These are phyloP conservation scores for Gastrophryne carolinensis DNA, from an alignment of 2,797 vertebrate species.

Conservation along the genomic window DNA sequence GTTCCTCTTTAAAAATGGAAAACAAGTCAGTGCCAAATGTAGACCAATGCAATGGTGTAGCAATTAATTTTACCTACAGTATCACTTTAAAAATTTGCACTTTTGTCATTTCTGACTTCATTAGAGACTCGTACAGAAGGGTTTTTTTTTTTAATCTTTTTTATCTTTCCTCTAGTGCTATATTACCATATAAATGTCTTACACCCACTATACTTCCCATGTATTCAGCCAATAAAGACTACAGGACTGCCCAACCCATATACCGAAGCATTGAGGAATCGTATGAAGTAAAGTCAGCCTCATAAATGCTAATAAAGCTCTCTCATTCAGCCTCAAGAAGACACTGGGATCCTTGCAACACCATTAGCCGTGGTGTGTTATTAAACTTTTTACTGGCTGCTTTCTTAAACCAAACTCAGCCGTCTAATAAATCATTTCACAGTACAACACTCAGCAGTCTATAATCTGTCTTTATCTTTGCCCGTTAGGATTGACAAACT, in stretches of 20 bases:
- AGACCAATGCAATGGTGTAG: too few species aligned
- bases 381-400: slow-evolving; percentile 1
- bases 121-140: too few species aligned
- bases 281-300: not conserved
- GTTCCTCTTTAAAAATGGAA: too few species aligned
- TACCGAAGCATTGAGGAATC: not conserved
- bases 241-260: not conserved
- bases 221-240: too few species aligned
- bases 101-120: too few species aligned
- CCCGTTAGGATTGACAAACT: slow-evolving; percentile 35
- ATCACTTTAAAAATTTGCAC: too few species aligned
- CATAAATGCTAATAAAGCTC: not conserved
- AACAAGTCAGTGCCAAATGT: too few species aligned
- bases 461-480: slow-evolving; percentile 44
- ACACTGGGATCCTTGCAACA: not conserved
- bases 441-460: slow-evolving; percentile 7
- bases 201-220: too few species aligned
- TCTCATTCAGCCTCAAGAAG: not conserved
- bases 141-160: too few species aligned
- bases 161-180: too few species aligned
- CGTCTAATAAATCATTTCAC: slow-evolving; percentile 31
- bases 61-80: too few species aligned
- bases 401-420: slow-evolving; percentile 8
- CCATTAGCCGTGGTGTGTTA: slow-evolving; percentile 1
- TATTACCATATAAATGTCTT: too few species aligned